Evolutionary conservation across 2,113 vertebrate genomes (phyloP).

Genomic region (Laticauda colubrina): DNA sequence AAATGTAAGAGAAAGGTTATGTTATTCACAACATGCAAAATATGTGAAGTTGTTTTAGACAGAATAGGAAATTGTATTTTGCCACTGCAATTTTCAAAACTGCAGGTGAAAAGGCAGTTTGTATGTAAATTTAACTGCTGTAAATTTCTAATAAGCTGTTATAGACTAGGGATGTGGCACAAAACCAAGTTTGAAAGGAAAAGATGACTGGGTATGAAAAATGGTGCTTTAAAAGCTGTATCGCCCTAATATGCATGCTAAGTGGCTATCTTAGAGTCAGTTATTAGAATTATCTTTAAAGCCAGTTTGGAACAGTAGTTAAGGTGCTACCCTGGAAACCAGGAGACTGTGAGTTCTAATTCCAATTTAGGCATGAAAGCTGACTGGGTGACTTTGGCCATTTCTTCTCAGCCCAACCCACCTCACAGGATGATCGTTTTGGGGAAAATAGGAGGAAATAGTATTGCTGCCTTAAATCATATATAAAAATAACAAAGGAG

Average conservation of each 20-base stretch:
- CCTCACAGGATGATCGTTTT: background rate
- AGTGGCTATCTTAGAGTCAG: background rate
- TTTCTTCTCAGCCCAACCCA: background rate
- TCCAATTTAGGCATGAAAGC: background rate
- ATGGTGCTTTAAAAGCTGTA: background rate
- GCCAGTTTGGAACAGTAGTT: background rate
- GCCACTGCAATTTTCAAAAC: background rate
- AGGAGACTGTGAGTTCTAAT: background rate
- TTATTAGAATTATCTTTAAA: background rate
- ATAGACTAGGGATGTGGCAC: background rate
- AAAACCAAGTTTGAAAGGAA: background rate
- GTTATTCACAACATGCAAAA: background rate
- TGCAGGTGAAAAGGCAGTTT: conserved; percentile 11
- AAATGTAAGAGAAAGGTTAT: background rate
- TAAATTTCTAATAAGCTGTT: background rate
- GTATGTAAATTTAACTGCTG: background rate
- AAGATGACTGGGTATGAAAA: background rate
- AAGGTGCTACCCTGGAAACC: background rate
- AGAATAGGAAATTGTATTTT: background rate
- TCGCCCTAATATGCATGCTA: background rate
- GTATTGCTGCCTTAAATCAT: background rate
- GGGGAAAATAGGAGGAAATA: background rate
- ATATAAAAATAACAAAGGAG: background rate
- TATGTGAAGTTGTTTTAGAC: background rate
- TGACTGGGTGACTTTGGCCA: background rate